Evolutionary conservation across 2,113 vertebrate species (phyloP).

Genomic region (Anhinga rufa): DNA sequence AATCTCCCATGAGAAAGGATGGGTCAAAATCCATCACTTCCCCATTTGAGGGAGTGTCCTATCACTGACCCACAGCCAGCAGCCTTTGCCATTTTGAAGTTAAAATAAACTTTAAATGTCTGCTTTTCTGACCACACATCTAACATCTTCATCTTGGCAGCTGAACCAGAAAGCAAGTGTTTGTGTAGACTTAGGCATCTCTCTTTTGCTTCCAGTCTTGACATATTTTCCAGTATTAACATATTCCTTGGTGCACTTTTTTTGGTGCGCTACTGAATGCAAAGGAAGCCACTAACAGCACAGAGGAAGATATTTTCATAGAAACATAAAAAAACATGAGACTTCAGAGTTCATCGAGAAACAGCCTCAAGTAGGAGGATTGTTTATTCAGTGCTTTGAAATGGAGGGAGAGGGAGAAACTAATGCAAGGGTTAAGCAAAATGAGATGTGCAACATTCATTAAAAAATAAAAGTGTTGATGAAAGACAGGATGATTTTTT

Average conservation of each 20-base stretch:
- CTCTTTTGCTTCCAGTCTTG: not conserved
- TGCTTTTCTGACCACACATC: not conserved
- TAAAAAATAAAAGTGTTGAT: not conserved
- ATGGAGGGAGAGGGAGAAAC: not conserved
- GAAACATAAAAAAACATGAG: not conserved
- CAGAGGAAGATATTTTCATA: not conserved
- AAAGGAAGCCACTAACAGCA: not conserved
- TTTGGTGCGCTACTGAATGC: not conserved
- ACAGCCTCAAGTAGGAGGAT: not conserved
- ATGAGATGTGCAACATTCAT: not conserved
- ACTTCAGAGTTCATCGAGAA: not conserved
- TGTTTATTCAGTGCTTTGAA: not conserved
- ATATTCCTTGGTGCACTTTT: not conserved
- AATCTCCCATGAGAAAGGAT: not conserved
- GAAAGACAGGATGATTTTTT: not conserved
- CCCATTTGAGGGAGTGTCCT: not conserved
- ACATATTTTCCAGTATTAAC: not conserved
- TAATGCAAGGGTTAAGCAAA: not conserved
- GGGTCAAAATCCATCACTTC: not conserved
- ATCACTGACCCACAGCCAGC: not conserved
- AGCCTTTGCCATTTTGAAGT: not conserved
- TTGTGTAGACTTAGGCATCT: not conserved
- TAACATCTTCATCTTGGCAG: not conserved
- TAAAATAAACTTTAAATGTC: not conserved
- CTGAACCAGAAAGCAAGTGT: not conserved